These are phyloP conservation scores for Campopleginae sp. DNA, from an alignment of 2,888 invertebrate genomes.

Conservation along the genomic window DNA sequence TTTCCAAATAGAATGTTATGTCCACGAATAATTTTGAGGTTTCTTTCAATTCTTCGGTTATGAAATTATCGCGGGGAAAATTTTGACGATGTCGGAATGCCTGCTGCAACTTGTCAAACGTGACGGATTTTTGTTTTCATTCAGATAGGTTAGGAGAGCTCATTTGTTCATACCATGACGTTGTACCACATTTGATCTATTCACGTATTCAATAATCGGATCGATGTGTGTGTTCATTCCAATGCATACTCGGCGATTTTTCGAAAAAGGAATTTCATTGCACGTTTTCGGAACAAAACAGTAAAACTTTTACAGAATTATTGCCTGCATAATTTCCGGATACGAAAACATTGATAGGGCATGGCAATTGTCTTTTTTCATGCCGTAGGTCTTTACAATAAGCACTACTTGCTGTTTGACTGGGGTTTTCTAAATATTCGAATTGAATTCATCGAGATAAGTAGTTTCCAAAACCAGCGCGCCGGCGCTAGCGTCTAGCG, in stretches of 20 bases:
- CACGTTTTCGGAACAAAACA: neutral
- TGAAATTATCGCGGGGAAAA: constrained; percentile 7
- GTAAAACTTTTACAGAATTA: neutral
- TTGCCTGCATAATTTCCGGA: neutral
- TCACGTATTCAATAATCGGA: neutral
- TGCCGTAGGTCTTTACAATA: too few species aligned
- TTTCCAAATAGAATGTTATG: neutral
- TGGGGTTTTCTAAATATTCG: neutral
- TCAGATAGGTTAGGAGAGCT: neutral
- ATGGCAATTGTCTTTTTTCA: too few species aligned
- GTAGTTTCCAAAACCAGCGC: constrained; percentile 38
- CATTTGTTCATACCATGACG: neutral
- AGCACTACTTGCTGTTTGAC: neutral
- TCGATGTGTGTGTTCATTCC: neutral
- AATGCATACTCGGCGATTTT: neutral
- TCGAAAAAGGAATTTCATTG: neutral
- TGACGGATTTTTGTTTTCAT: neutral
- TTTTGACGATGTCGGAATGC: constrained; percentile 28
- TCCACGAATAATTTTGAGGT: neutral
- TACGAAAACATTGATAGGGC: too few species aligned
- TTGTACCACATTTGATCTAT: neutral
- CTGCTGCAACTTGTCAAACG: constrained; percentile 35
- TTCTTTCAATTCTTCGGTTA: neutral
- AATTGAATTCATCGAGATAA: neutral
- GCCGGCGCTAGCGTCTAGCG: constrained; percentile 63